Evolutionary conservation across 2,888 invertebrate genomes (phyloP).

Genomic region (Oscheius sp.): DNA sequence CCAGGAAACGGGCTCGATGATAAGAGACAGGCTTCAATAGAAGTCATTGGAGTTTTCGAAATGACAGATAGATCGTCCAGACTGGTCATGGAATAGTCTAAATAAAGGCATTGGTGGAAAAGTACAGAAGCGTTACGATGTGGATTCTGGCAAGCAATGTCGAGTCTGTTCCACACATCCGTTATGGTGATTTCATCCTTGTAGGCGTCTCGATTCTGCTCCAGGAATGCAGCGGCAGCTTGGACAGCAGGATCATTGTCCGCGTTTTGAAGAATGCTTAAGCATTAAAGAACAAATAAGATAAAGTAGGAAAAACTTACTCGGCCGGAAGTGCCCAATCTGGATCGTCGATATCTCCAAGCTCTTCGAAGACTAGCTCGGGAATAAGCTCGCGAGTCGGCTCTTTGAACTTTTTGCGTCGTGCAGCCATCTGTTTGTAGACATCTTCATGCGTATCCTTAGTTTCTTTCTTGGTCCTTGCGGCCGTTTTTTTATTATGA

Average conservation of each 20-base stretch:
- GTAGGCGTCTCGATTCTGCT: constrained; percentile 5
- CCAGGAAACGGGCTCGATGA: neutral
- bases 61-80: neutral
- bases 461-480: neutral
- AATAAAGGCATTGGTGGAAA: neutral
- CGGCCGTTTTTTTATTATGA: neutral
- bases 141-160: neutral
- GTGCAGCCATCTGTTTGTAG: no score
- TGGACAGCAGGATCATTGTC: neutral
- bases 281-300: neutral
- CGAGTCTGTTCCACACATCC: neutral
- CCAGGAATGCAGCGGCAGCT: constrained; percentile 5
- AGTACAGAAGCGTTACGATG: neutral
- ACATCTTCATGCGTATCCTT: no score
- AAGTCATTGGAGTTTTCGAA: neutral
- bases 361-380: no score
- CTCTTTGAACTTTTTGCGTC: no score
- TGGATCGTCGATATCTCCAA: no score
- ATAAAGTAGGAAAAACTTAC: no score
- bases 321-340: no score
- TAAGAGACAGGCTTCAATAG: neutral
- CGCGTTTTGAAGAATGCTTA: neutral
- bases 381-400: no score
- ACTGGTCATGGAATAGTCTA: neutral
- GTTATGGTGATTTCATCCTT: constrained; percentile 22